Evolutionary conservation across 2,888 invertebrate genomes (phyloP), one percentile per base, ranked within the genome.

Genomic region (Adelphocoris suturalis): DNA sequence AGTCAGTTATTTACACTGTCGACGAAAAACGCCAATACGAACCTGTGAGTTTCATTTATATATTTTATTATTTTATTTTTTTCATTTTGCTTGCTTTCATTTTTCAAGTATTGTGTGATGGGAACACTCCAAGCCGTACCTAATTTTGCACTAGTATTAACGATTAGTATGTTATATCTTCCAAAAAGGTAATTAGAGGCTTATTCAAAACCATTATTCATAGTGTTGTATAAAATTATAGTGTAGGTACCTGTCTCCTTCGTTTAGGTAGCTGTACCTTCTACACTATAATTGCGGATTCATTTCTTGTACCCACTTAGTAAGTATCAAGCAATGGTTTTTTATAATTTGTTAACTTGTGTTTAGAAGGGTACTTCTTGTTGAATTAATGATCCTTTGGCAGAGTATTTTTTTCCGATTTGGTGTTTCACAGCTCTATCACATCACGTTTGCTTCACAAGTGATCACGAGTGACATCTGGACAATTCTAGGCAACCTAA

Each of bases 41-140:
- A 37, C 37, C 37, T n/a, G n/a, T n/a, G n/a, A 37, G 37, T 37
- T 37, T 7, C 7, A 4, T 37, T 7, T 37, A 4, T 2, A 37
- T 0, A 7, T 19, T 9, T 12, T 19, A 12, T 68, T 3, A 68
- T 68, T 68, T 68, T 23, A 23, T 68, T 23, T 13, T 23, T 23
- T 23, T 23, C 23, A n/a, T 57, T 19, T 68, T 68, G 68, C 68
- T 68, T 68, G 68, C 68, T 68, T 68, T 68, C 13, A 68, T 68
- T 68, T 68, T 68, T 19, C 12, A 68, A 68, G 68, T 68, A 68
- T 68, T 68, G 68, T 68, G 27, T 68, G 68, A 68, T 68, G 68
- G 68, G 68, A 68, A 68, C 68, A 68, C 68, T 68, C 23, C 11
- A 68, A 68, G 68, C 68, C 23, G 68, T 68, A 68, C 23, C 23